Evolutionary conservation across 2,797 vertebrate genomes (phyloP), one percentile per base, ranked within the genome.

Genomic region (Oreochromis grahami): DNA sequence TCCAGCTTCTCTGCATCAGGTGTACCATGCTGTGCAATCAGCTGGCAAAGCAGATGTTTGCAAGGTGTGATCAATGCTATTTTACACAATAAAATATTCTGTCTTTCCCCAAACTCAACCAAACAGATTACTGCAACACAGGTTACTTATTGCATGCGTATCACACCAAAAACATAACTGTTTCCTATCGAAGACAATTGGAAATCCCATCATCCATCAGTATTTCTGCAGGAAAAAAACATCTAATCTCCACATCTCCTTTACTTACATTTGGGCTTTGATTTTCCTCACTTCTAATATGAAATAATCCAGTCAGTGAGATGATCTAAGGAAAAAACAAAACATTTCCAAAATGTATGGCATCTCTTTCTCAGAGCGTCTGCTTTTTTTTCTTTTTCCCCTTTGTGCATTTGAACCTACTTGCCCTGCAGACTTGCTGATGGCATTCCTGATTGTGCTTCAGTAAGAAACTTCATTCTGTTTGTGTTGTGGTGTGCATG

Each of bases 331-430:
- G 26, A 32, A 6, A 0, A 58, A 58, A 58, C 26, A 32, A 58
- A 32, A 32, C 2, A 0, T 32, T 26, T 32, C 1, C 26, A 58
- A 32, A 58, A 58, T 32, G 55, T 58, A 58, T 58, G 0, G 32
- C 55, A 58, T 58, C 55, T 10, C 5, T 17, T 32, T 32, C 14
- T 58, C 55, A 58, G 26, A 58, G 55, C 0, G 1, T 32, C 26
- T 17, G 14, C 8, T 9, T 17, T 29, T 55, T 1, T 55, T 14
- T 2, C 1, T 2, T 1, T 10, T 51, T 9, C 1, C 1, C 0
- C 55, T 56, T 56, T 29, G 5, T 58, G 32, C 55, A 58, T 26
- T 58, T 58, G 26, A 58, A 32, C 26, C 15, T 58, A 58, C 26
- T 58, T 58, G 26, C 14, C 55, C 14, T 0, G 55, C 26, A 32